These are phyloP conservation scores for Periphyllus acericola DNA, from an alignment of 2,888 invertebrate genomes.

Conservation along the genomic window DNA sequence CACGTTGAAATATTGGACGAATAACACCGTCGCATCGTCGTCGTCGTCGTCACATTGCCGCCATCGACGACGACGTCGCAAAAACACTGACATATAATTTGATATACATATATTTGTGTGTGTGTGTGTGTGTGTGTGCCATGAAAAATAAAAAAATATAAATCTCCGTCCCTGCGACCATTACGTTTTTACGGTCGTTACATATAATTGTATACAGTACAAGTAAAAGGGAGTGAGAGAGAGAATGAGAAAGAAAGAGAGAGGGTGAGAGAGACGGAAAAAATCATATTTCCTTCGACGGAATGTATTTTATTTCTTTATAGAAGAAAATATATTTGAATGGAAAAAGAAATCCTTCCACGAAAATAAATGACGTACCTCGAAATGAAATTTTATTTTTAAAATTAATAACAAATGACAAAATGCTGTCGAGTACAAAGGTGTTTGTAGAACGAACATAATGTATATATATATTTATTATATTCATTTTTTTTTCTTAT, in stretches of 20 bases:
- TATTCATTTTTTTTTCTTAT: background rate
- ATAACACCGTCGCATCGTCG: background rate
- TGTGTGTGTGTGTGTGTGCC: background rate
- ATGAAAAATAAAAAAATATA: background rate
- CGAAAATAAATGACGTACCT: conserved; percentile 34
- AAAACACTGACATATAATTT: conserved; percentile 20
- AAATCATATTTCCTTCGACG: conserved; percentile 16
- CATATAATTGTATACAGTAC: conserved; percentile 1
- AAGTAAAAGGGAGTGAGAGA: background rate
- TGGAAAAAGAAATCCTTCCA: background rate
- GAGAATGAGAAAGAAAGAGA: background rate
- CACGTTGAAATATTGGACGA: conserved; percentile 47
- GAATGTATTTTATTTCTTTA: conserved; percentile 11
- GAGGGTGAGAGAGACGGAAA: background rate
- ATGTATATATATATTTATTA: background rate
- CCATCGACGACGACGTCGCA: background rate
- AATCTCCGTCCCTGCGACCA: background rate
- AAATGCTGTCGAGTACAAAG: conserved; percentile 28
- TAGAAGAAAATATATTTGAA: conserved; percentile 1
- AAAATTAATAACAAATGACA: conserved; percentile 30
- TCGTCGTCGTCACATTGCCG: too few species aligned
- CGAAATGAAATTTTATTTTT: conserved; percentile 45
- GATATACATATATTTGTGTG: background rate
- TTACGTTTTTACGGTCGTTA: conserved; percentile 24
- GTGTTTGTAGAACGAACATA: background rate